Evolutionary conservation across 2,113 vertebrate genomes (phyloP).

Genomic region (Haemorhous mexicanus): DNA sequence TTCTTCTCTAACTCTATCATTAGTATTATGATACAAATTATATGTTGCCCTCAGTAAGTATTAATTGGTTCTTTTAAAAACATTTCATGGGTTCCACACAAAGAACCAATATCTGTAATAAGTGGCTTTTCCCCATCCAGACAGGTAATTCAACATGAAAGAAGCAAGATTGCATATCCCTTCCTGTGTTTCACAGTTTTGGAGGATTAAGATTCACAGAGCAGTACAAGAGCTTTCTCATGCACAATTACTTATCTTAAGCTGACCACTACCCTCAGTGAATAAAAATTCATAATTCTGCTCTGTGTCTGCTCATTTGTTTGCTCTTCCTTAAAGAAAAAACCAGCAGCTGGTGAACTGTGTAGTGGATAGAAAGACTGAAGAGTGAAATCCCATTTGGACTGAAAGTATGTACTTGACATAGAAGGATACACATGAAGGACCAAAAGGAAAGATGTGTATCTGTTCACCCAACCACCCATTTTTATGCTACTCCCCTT

Average conservation of each 20-base stretch:
- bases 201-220: conserved; percentile 17
- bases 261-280: background rate
- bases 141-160: conserved; percentile 40
- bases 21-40: background rate
- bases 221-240: background rate
- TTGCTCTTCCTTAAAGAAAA: conserved; percentile 2
- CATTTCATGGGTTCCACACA: conserved; percentile 19
- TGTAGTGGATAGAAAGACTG: background rate
- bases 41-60: conserved; percentile 15
- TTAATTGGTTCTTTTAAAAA: conserved; percentile 56
- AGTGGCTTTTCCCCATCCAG: conserved; percentile 26
- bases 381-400: conserved; percentile 1
- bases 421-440: background rate
- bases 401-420: background rate
- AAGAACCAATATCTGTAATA: conserved; percentile 5
- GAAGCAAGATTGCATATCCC: background rate
- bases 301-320: conserved; percentile 21
- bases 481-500: background rate
- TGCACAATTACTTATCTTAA: conserved; percentile 41
- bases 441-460: background rate
- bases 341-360: background rate
- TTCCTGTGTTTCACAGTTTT: conserved; percentile 41
- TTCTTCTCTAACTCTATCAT: conserved; percentile 15
- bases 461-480: background rate
- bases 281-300: conserved; percentile 34